Evolutionary conservation across 35 echinoderm and acorn worm species (phyloP).

Genomic region (Heliocidaris tuberculata): DNA sequence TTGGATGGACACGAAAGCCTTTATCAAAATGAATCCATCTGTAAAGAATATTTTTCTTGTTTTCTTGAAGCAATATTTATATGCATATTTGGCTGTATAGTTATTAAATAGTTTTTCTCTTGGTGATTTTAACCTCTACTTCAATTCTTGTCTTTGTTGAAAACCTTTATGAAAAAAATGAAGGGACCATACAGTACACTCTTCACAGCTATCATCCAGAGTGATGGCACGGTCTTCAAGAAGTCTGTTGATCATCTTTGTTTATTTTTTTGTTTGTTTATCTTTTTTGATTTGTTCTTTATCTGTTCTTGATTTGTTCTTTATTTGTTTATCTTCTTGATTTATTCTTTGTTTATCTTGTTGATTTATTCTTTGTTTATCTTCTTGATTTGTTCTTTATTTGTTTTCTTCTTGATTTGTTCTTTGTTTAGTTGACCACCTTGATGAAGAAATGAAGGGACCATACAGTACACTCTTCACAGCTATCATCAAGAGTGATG

Average conservation of each 20-base stretch:
- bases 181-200: constrained; percentile 41
- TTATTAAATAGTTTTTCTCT: too few species aligned
- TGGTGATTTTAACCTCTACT: neutral
- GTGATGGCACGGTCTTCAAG: constrained; percentile 22
- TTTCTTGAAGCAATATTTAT: too few species aligned
- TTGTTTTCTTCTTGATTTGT: too few species aligned
- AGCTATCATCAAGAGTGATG: constrained; percentile 45
- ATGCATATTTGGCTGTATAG: too few species aligned
- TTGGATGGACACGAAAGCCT: too few species aligned
- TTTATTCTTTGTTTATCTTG: neutral
- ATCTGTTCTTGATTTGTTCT: neutral
- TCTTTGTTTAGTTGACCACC: constrained; percentile 42
- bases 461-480: constrained; percentile 35
- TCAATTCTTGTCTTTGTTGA: constrained; percentile 18
- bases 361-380: neutral
- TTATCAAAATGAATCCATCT: too few species aligned
- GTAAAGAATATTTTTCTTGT: too few species aligned
- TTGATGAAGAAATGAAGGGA: constrained; percentile 46
- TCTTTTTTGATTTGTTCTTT: too few species aligned
- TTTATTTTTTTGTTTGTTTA: too few species aligned
- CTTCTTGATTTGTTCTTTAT: too few species aligned
- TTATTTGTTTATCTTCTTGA: constrained; percentile 34
- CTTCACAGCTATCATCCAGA: constrained; percentile 32
- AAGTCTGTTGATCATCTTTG: neutral
- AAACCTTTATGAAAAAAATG: constrained; percentile 39